Evolutionary conservation across 2,888 invertebrate species (phyloP).

Genomic region (Keiferia lycopersicella): DNA sequence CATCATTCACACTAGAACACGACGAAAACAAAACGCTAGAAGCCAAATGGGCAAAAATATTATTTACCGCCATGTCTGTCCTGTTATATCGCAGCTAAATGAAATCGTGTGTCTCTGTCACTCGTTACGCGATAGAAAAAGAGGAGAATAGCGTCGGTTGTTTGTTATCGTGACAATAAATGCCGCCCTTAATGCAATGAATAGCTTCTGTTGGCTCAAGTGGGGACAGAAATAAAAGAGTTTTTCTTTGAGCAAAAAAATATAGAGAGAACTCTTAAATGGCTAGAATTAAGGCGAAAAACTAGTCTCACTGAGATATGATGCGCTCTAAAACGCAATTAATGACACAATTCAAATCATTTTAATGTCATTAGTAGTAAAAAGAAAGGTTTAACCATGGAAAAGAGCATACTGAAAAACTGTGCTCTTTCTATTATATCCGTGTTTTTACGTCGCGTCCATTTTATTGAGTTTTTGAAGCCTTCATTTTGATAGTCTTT

Average conservation of each 20-base stretch:
- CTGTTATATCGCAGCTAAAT: slow-evolving; percentile 23
- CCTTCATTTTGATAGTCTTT: too few species aligned
- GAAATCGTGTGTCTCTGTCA: slow-evolving; percentile 24
- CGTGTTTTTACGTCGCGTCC: too few species aligned
- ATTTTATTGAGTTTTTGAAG: too few species aligned
- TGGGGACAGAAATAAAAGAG: slow-evolving; percentile 23
- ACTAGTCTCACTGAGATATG: too few species aligned
- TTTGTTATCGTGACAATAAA: slow-evolving; percentile 35
- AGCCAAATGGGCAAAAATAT: slow-evolving; percentile 18
- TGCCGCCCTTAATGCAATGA: slow-evolving; percentile 35
- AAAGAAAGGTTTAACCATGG: too few species aligned
- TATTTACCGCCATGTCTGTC: slow-evolving; percentile 22
- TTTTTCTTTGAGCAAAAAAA: background rate
- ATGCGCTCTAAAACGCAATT: too few species aligned
- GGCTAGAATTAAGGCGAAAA: too few species aligned
- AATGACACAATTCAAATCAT: too few species aligned
- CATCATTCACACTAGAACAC: slow-evolving; percentile 1
- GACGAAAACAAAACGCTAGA: slow-evolving; percentile 17
- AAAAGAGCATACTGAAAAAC: too few species aligned
- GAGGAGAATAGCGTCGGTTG: slow-evolving; percentile 22
- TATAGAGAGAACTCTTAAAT: too few species aligned
- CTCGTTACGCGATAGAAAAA: slow-evolving; percentile 9
- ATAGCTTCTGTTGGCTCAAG: slow-evolving; percentile 32
- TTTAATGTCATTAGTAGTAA: too few species aligned
- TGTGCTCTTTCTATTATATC: too few species aligned